Evolutionary conservation across 2,888 invertebrate genomes (phyloP).

Genomic region (Dasypogon diadema): DNA sequence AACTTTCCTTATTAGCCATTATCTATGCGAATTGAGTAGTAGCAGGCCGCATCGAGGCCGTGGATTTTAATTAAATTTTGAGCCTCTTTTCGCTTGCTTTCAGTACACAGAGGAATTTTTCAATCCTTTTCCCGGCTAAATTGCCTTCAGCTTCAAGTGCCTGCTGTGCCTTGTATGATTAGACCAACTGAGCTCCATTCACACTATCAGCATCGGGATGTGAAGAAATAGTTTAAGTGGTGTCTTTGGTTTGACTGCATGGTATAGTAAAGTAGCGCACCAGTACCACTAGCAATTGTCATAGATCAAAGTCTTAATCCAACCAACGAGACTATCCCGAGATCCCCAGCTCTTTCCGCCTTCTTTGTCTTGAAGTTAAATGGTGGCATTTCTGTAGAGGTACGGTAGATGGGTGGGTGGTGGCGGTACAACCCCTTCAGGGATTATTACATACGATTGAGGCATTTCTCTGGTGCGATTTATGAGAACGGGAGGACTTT

Average conservation of each 20-base stretch:
- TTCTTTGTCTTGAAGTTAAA: slow-evolving; percentile 17
- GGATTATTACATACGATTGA: slow-evolving; percentile 53
- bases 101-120: slow-evolving; percentile 12
- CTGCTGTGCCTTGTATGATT: slow-evolving; percentile 18
- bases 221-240: slow-evolving; percentile 13
- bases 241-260: slow-evolving; percentile 17
- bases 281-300: slow-evolving; percentile 40
- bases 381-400: not conserved
- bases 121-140: slow-evolving; percentile 23
- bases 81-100: not conserved
- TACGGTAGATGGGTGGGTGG: not conserved
- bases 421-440: slow-evolving; percentile 48
- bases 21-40: slow-evolving; percentile 51
- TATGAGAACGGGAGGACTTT: slow-evolving; percentile 47
- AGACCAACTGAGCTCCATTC: not conserved
- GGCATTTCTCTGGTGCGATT: slow-evolving; percentile 51
- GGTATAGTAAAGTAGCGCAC: not conserved
- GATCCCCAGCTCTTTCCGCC: not conserved
- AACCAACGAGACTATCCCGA: not conserved
- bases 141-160: slow-evolving; percentile 1
- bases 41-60: not conserved
- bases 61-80: slow-evolving; percentile 51
- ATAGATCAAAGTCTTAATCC: slow-evolving; percentile 53
- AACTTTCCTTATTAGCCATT: slow-evolving; percentile 50
- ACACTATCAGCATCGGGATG: not conserved